Base-by-base conservation (phyloP, 1,140 invertebrate species). In the Agrilus planipennis region DNA sequence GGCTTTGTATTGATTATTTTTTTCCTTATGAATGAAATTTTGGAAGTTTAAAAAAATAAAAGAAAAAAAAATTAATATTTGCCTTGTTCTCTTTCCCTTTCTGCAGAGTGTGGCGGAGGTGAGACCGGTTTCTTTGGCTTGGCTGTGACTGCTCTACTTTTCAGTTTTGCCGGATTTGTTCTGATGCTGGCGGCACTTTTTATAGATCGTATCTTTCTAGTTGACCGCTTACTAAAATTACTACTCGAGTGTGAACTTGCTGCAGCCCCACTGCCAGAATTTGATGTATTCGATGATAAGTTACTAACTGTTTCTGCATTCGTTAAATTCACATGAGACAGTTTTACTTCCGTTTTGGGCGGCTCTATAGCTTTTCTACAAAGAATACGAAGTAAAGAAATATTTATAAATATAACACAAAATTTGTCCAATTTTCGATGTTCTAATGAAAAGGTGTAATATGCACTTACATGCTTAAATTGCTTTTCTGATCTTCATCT, bases 1-100 rank as follows among this genome's bases (percentile, higher is more conserved):
- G 6, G n/a, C 23, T 7, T n/a, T 25, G 23, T 25, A 7, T 25
- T 25, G n/a, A n/a, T n/a, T 7, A 6, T 25, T 6, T 7, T n/a
- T 7, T 6, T 7, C 6, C 6, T n/a, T 7, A 25, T 7, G 15
- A 32, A 32, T 6, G 14, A n/a, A 9, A 14, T 32, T 32, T 6
- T 6, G 30, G 30, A 47, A 25, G 34, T 43, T 22, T 42, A 6
- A n/a, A 21, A 1, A 34, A 40, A 34, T 40, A 29, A 43, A 45
- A 40, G 21, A 44, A 4, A 18, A 10, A 37, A 30, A 49, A 36
- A 19, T 39, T 14, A 29, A 32, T 45, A 31, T 28, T 44, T 38
- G 73, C 77, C 80, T 74, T 85, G 81, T 60, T 85, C 80, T 50
- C 77, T 71, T 52, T 81, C 77, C 57, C 77, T 80, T 44, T 48